phyloP scores from a whole-genome alignment of 2,113 vertebrate genomes.

The Neogale vison region DNA sequence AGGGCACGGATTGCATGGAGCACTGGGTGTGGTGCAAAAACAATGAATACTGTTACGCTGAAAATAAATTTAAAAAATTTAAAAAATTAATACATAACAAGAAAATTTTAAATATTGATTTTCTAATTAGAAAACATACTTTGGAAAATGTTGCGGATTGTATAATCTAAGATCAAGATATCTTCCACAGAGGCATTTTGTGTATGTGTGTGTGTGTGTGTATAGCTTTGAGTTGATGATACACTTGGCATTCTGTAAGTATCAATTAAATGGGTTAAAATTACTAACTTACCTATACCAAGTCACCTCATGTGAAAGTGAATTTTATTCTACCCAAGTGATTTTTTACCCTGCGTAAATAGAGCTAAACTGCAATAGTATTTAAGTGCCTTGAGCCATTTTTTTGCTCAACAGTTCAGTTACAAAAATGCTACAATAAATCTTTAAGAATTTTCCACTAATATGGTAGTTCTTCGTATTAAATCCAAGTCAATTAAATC shows the following conservation, averaged over 20 bases:
- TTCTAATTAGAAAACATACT: not conserved
- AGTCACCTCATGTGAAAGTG: not conserved
- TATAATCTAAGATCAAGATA: not conserved
- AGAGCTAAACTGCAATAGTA: not conserved
- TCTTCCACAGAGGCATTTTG: not conserved
- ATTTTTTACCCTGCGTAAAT: not conserved
- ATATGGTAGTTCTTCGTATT: not conserved
- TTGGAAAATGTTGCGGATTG: not conserved
- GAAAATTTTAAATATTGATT: not conserved
- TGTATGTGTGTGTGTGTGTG: not conserved
- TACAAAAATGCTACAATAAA: not conserved
- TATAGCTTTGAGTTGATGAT: not conserved
- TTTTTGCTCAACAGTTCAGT: not conserved
- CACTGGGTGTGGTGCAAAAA: no score
- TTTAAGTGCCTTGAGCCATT: not conserved
- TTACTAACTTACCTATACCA: not conserved
- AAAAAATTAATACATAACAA: not conserved
- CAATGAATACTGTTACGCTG: no score
- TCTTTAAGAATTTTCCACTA: not conserved
- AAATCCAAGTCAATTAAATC: not conserved
- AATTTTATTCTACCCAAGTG: not conserved
- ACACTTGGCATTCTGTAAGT: not conserved
- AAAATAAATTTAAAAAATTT: no score
- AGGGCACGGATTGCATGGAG: no score
- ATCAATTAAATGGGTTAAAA: not conserved